Base-by-base conservation (phyloP, 2,888 invertebrate genomes). In the Eupithecia dodoneata region DNA sequence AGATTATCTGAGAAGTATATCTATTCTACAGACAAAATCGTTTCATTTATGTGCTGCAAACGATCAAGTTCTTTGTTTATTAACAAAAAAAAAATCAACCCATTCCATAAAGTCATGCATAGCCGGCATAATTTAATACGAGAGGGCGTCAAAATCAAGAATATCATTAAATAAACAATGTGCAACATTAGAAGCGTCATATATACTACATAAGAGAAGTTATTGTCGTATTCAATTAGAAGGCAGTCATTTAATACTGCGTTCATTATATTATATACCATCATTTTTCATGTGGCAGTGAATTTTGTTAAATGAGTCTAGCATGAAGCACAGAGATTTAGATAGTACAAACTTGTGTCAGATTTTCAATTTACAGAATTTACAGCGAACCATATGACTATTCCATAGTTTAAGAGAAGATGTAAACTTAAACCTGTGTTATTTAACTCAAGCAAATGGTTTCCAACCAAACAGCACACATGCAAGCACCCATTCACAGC, bases 311-410 rank as follows among this genome's bases (percentile, higher is more conserved):
- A 10, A 63, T 63, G 63, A 30, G 30, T 12, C 4, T 63, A 63
- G 63, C 30, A 63, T 30, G 30, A 59, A 63, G 63, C 63, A 30
- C 18, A 6, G 3, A 7, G 52, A 59, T 59, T 59, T 59, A 59
- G 59, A 30, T 63, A 10, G 63, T 63, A 63, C 63, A 69, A 44
- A 45, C 9, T 69, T 10, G n/a, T 44, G 15, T n/a, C 15, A 69
- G 67, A 44, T 70, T 45, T 69, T 42, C n/a, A 49, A 18, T 49
- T 70, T 30, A 70, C 47, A 70, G 70, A 49, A 18, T 49, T 70
- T 30, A 70, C 47, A 70, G 70, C 70, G 70, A 70, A 70, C 30
- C 45, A 47, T 42, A 52, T 72, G 72, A 55, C 55, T 44, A 59
- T 72, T 59, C 44, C 47, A n/a, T 2, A 18, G 44, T 45, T 44